These are phyloP conservation scores for Ptychodera flava DNA, from an alignment of 35 echinoderm and acorn worm genomes.

Conservation along the genomic window DNA sequence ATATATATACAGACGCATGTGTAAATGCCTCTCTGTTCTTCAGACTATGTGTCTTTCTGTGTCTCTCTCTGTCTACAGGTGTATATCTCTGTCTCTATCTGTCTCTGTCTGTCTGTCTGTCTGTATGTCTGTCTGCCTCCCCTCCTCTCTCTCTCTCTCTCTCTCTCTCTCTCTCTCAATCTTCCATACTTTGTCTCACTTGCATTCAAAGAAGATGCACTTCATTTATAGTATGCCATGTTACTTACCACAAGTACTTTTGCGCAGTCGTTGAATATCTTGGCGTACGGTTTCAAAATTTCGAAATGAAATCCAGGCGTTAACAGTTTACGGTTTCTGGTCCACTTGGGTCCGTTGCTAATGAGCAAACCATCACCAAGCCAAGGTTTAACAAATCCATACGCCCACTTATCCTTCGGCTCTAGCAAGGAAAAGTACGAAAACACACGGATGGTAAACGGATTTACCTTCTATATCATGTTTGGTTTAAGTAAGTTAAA, in stretches of 20 bases:
- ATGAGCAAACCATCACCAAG: constrained; percentile 18
- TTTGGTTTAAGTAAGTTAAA: too few species aligned
- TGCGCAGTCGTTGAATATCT: constrained; percentile 7
- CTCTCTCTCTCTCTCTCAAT: too few species aligned
- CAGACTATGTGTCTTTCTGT: too few species aligned
- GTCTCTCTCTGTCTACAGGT: too few species aligned
- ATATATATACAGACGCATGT: too few species aligned
- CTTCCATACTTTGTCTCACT: not conserved
- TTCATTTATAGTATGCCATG: not conserved
- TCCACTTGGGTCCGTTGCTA: constrained; percentile 10
- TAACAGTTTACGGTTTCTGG: constrained; percentile 4
- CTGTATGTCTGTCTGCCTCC: too few species aligned
- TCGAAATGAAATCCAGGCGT: constrained; percentile 27
- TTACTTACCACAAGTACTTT: constrained; percentile 17
- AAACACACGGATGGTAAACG: not conserved
- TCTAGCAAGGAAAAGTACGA: not conserved
- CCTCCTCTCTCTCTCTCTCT: too few species aligned
- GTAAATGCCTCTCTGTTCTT: too few species aligned
- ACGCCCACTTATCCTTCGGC: not conserved
- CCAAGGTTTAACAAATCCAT: constrained; percentile 21
- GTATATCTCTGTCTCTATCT: too few species aligned
- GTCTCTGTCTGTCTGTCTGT: too few species aligned
- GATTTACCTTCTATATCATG: too few species aligned
- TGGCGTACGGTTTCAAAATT: constrained; percentile 19
- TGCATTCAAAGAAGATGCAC: constrained; percentile 4